A percentile compares a stretch with the other conserved stretches of the same genome.
phyloP scores from a whole-genome alignment of 2,113 vertebrate genomes.

The Glaucidium brasilianum region DNA sequence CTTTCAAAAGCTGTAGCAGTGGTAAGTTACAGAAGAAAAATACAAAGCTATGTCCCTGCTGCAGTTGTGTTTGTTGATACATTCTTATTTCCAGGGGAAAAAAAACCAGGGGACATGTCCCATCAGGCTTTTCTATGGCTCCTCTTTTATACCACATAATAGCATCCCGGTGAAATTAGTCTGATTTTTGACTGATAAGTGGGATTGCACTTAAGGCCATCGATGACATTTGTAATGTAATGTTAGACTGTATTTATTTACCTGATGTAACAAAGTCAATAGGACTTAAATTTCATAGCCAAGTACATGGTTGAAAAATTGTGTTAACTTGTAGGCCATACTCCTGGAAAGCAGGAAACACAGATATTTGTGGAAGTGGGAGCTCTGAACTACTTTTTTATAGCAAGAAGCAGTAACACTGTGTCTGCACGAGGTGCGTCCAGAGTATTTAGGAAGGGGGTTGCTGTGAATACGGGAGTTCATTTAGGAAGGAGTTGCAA shows the following conservation, averaged over 20 bases:
- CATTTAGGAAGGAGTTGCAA: background rate
- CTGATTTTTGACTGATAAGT: background rate
- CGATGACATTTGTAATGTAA: background rate
- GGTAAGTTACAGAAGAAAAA: conserved; percentile 77
- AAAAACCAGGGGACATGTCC: background rate
- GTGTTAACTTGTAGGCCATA: background rate
- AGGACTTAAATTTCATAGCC: background rate
- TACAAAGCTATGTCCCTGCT: background rate
- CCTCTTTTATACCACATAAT: background rate
- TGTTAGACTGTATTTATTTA: background rate
- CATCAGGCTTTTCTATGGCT: background rate
- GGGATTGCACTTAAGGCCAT: background rate
- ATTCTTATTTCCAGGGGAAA: background rate
- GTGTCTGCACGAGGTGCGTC: background rate
- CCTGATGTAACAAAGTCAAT: background rate
- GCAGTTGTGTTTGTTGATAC: conserved; percentile 8
- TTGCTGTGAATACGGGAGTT: background rate
- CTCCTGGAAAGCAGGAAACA: background rate
- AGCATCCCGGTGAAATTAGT: background rate
- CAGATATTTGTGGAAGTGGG: background rate
- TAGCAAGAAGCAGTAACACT: background rate
- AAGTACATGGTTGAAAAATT: background rate
- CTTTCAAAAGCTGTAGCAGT: conserved; percentile 90
- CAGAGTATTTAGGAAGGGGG: background rate
- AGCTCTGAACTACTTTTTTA: background rate